phyloP scores from a whole-genome alignment of 2,797 vertebrate species.

The Enteromius mattozi region DNA sequence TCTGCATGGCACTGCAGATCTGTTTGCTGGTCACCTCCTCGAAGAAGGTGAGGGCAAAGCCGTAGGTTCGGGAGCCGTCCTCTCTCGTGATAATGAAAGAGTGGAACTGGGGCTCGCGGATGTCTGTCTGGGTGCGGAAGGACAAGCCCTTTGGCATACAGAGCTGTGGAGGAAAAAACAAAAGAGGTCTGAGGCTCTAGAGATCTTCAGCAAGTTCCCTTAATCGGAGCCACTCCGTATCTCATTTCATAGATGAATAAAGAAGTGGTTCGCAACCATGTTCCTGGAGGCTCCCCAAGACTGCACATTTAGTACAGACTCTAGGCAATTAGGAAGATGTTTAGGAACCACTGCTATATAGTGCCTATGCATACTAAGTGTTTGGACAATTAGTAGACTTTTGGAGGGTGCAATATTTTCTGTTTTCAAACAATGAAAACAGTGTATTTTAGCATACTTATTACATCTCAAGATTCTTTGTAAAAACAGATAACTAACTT shows the following conservation, averaged over 20 bases:
- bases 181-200: constrained; percentile 59
- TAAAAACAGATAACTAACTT: too few species aligned
- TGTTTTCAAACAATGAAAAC: too few species aligned
- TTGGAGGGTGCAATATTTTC: not conserved
- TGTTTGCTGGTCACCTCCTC: constrained; percentile 99
- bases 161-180: constrained; percentile 73
- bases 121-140: constrained; percentile 93
- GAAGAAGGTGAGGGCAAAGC: constrained; percentile 97
- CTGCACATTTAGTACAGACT: not conserved
- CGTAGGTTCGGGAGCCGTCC: constrained; percentile 97
- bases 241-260: not conserved
- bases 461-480: not conserved
- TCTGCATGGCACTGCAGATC: constrained; percentile 99
- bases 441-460: not conserved
- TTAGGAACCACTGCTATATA: not conserved
- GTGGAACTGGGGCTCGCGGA: constrained; percentile 92
- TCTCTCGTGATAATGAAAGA: constrained; percentile 98
- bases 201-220: not conserved
- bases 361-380: not conserved
- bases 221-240: not conserved
- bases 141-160: constrained; percentile 91
- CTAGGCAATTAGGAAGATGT: not conserved
- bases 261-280: not conserved
- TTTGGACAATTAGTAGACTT: not conserved
- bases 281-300: not conserved